phyloP scores from a whole-genome alignment of 2,888 invertebrate species.

The Belgica antarctica region DNA sequence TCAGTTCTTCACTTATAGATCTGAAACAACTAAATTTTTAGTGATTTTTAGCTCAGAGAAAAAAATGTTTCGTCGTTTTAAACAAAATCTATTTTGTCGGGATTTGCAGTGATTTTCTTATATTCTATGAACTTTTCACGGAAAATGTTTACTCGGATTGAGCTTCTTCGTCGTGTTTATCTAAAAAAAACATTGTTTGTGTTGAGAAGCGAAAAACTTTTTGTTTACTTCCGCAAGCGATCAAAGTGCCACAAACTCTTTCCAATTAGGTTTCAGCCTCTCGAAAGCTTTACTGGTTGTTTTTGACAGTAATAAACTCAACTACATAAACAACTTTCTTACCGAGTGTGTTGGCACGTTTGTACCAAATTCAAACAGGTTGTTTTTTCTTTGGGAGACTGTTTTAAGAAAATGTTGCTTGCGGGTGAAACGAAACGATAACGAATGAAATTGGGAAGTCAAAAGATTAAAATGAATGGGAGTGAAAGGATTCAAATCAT shows the following conservation, averaged over 20 bases:
- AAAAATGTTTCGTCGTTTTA: too few relatives aligned
- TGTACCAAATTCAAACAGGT: neutral
- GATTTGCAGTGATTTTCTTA: too few relatives aligned
- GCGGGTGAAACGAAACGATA: neutral
- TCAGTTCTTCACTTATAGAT: too few relatives aligned
- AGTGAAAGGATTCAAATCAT: neutral
- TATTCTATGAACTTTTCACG: too few relatives aligned
- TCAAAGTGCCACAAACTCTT: neutral
- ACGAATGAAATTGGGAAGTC: neutral
- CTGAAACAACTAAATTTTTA: too few relatives aligned
- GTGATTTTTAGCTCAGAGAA: too few relatives aligned
- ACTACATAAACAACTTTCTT: neutral
- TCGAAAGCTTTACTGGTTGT: neutral
- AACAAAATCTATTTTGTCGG: too few relatives aligned
- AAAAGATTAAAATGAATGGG: neutral
- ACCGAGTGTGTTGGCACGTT: neutral
- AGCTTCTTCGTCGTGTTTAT: too few relatives aligned
- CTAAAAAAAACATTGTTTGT: too few relatives aligned
- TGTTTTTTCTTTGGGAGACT: neutral
- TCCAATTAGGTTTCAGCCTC: neutral
- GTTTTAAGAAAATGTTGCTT: neutral
- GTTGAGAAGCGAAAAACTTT: too few relatives aligned
- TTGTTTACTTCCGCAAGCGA: neutral
- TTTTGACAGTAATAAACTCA: neutral
- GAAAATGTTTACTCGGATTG: too few relatives aligned